Evolutionary conservation across 23 tunicate genomes (phyloP).

Genomic region (Botrylloides violaceus): DNA sequence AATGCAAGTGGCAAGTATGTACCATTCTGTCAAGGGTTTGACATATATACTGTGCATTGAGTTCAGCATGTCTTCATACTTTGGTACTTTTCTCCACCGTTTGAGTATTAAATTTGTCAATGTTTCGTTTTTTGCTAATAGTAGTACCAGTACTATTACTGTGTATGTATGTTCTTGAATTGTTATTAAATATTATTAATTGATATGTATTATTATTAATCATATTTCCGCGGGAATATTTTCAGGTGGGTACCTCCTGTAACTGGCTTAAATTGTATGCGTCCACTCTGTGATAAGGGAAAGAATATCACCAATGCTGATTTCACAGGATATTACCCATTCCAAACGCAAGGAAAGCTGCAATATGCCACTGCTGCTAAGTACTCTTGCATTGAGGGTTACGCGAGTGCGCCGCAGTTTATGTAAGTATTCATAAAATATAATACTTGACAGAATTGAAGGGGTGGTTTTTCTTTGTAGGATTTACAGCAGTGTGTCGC

Average conservation of each 20-base stretch:
- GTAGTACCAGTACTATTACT: too few relatives aligned
- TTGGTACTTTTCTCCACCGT: too few relatives aligned
- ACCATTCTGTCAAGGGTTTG: too few relatives aligned
- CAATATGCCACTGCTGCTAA: not conserved
- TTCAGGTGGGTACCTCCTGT: slow-evolving; percentile 48
- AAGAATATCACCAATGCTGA: not conserved
- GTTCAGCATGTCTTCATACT: too few relatives aligned
- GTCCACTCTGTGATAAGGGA: not conserved
- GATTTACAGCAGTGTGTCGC: not conserved
- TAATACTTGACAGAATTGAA: too few relatives aligned
- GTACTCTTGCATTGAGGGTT: not conserved
- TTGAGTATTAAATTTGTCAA: too few relatives aligned
- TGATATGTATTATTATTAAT: not conserved
- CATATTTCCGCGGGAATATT: not conserved
- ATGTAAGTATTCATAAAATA: too few relatives aligned
- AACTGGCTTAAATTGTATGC: not conserved
- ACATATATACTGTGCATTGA: too few relatives aligned
- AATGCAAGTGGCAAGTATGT: slow-evolving; percentile 34
- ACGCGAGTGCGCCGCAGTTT: not conserved
- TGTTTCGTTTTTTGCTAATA: too few relatives aligned
- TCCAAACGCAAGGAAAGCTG: not conserved
- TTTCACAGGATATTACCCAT: not conserved
- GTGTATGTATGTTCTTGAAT: too few relatives aligned
- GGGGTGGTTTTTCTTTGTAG: not conserved
- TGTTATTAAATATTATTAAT: slow-evolving; percentile 5